Base-by-base conservation (phyloP, 2,888 invertebrate species). In the Drosophila picticornis region DNA sequence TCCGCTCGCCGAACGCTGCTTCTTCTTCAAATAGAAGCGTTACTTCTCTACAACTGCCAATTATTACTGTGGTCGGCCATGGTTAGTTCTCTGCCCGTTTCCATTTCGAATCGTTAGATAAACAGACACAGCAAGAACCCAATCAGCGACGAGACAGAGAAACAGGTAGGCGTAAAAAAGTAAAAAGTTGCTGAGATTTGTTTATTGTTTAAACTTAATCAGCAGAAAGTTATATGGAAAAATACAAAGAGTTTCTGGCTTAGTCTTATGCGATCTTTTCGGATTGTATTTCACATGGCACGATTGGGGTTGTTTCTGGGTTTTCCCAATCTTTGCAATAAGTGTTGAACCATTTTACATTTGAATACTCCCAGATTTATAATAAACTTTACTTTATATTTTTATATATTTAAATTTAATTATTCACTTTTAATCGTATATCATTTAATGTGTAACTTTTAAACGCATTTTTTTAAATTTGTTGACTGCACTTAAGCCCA, bases 21-120 rank as follows among this genome's bases (percentile, higher is more conserved):
- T 46, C 48, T 77, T 81, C n/a, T 75, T 81, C 9, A 68, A 19
- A 19, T 43, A 13, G 16, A 0, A 50, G 10, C 31, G 22, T 67
- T 51, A 22, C 11, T 64, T 46, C 50, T 32, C 10, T n/a, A 36
- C 52, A 40, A 34, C 22, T 63, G 60, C 4, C 34, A 55, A 51
- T 34, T 60, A 60, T 55, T n/a, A 4, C 16, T 43, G 25, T 34
- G n/a, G 13, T 46, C 16, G 1, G 46, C 16, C 4, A 25, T 25
- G 25, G 25, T 25, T 46, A 16, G 25, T 25, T 22, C 11, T 5
- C 10, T 10, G 40, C 2, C 3, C n/a, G 43, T 22, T 13, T 11
- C 13, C 43, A 43, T 13, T 22, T 7, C 22, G 38, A 38, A 38
- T 19, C 22, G 13, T 7, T 4, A 25, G 31, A 16, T 19, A 36